Conservation (phyloP, 2,797 vertebrate species). For the Carduelis carduelis region DNA sequence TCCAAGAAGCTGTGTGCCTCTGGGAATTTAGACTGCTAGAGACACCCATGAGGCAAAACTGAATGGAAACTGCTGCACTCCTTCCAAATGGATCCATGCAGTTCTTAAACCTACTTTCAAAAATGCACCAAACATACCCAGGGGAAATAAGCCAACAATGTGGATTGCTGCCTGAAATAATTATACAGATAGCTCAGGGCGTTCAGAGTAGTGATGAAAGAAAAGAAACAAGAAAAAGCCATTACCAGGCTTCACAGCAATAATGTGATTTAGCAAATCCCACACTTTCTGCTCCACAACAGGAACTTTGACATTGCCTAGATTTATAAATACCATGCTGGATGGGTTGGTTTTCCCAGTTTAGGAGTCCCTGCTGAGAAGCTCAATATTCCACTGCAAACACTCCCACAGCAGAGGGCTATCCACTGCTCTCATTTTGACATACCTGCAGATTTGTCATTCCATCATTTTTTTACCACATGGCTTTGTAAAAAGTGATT, state of each 20-base stretch:
- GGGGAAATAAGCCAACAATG: slow-evolving; percentile 15
- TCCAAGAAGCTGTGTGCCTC: background rate
- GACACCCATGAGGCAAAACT: background rate
- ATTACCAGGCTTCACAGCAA: background rate
- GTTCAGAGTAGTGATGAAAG: background rate
- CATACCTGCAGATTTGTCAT: background rate
- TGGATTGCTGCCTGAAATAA: slow-evolving; percentile 15
- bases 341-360: background rate
- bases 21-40: background rate
- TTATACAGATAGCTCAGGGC: background rate
- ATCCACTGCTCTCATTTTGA: background rate
- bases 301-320: background rate
- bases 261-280: background rate
- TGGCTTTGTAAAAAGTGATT: background rate
- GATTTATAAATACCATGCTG: background rate
- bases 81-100: background rate
- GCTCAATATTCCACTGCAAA: background rate
- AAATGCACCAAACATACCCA: background rate
- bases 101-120: slow-evolving; percentile 2
- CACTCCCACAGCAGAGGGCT: background rate
- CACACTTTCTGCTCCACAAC: rapidly evolving
- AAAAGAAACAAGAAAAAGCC: background rate
- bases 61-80: background rate
- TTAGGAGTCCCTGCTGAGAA: background rate
- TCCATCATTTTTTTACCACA: background rate